Evolutionary conservation across 2,797 vertebrate genomes (phyloP).

Genomic region (Yasuhikotakia modesta): DNA sequence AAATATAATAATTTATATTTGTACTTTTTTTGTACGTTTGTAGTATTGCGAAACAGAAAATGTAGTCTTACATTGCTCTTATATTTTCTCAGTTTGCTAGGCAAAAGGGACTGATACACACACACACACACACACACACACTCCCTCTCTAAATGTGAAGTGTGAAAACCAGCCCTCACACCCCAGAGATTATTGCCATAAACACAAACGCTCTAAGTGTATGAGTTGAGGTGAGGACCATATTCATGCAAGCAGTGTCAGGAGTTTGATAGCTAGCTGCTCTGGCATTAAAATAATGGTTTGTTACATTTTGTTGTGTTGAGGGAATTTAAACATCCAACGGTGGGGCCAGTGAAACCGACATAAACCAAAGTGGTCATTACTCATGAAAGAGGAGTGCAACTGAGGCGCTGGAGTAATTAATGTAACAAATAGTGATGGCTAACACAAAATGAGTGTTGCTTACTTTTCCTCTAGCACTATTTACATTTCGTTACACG

Average conservation of each 20-base stretch:
- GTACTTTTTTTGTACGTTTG: too few species aligned
- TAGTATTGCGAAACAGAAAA: too few species aligned
- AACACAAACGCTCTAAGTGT: slow-evolving; percentile 23
- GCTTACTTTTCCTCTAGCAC: slow-evolving; percentile 44
- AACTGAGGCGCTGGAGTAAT: slow-evolving; percentile 51
- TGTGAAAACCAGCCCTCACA: slow-evolving; percentile 5
- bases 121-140: neutral
- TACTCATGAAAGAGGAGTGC: slow-evolving; percentile 42
- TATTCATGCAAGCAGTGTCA: slow-evolving; percentile 33
- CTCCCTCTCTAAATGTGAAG: slow-evolving; percentile 6
- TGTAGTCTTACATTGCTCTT: too few species aligned
- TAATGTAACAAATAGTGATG: slow-evolving; percentile 46
- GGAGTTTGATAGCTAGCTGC: slow-evolving; percentile 30
- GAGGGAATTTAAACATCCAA: slow-evolving; percentile 56
- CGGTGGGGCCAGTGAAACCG: slow-evolving; percentile 30
- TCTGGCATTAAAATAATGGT: slow-evolving; percentile 52
- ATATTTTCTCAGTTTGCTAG: too few species aligned
- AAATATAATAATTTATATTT: too few species aligned
- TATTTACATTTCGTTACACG: slow-evolving; percentile 21
- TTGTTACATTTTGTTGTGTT: slow-evolving; percentile 55
- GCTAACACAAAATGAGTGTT: slow-evolving; percentile 44
- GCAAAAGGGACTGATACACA: neutral
- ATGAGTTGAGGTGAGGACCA: slow-evolving; percentile 11
- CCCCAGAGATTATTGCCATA: slow-evolving; percentile 30
- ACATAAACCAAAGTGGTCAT: slow-evolving; percentile 54